Conservation (phyloP, 2,797 vertebrate genomes). For the Mus minutoides region DNA sequence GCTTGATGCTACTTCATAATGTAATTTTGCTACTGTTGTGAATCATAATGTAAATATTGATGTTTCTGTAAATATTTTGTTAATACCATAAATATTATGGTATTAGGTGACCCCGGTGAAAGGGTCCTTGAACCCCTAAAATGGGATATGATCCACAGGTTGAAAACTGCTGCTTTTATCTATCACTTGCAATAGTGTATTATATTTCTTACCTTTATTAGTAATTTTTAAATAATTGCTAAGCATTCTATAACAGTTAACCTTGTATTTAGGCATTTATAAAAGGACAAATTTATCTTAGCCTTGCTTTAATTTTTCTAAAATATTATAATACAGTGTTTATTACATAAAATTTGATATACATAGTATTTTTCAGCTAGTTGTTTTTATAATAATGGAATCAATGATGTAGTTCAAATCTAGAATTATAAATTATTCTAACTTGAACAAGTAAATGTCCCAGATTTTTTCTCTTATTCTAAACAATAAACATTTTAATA, state of each 20-base stretch:
- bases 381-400: neutral
- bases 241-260: neutral
- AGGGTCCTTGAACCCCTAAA: neutral
- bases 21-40: neutral
- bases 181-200: neutral
- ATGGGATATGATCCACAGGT: neutral
- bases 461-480: neutral
- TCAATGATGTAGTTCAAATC: neutral
- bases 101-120: neutral
- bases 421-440: neutral
- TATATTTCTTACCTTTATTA: neutral
- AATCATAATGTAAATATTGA: neutral
- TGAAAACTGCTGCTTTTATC: neutral
- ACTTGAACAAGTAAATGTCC: neutral
- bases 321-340: neutral
- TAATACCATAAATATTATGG: too few species aligned
- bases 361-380: neutral
- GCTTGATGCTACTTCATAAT: neutral
- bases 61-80: too few species aligned
- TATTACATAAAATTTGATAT: constrained; percentile 19
- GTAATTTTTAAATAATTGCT: neutral
- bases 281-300: neutral
- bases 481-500: neutral
- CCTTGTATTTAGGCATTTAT: neutral
- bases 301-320: neutral